phyloP scores from a whole-genome alignment of 1,140 invertebrate species.

The Drosophila pseudoobscura region DNA sequence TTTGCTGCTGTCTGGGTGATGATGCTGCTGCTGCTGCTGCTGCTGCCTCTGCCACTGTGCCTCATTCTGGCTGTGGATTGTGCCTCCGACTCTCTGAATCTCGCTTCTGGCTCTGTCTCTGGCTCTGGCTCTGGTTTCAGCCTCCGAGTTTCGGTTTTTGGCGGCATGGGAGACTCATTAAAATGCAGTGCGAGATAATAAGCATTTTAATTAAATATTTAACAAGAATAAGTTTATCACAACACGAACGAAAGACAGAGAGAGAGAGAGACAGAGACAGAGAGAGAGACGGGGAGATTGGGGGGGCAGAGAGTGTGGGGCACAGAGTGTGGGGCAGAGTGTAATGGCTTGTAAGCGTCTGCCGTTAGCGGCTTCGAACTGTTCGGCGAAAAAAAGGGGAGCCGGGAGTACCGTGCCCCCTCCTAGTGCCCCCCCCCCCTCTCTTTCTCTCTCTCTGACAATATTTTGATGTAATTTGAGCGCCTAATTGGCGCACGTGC shows the following conservation, averaged over 20 bases:
- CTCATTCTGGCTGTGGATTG: too few species aligned
- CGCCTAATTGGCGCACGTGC: conserved; percentile 78
- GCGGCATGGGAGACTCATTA: conserved; percentile 76
- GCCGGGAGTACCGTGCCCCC: conserved; percentile 6
- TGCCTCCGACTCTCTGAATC: too few species aligned
- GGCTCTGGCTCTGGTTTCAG: background rate
- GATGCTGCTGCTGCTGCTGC: conserved; percentile 17
- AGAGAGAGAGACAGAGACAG: conserved; percentile 18
- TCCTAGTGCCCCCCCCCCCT: conserved; percentile 4
- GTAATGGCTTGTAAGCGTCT: conserved; percentile 80
- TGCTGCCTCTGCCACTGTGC: background rate
- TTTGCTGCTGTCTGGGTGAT: conserved; percentile 41
- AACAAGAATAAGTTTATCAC: conserved; percentile 83
- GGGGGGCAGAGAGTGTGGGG: background rate
- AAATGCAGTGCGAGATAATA: conserved; percentile 83
- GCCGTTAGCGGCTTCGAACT: conserved; percentile 68
- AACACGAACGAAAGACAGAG: conserved; percentile 57
- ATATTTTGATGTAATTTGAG: conserved; percentile 82
- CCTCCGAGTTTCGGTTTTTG: conserved; percentile 14
- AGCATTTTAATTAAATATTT: conserved; percentile 83
- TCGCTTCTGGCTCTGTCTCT: conserved; percentile 6
- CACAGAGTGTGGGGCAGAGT: conserved; percentile 21
- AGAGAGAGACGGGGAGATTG: conserved; percentile 24
- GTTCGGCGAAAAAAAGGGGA: conserved; percentile 45
- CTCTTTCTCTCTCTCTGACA: conserved; percentile 38